phyloP scores from a whole-genome alignment of 2,888 invertebrate species.

The Platerodrilus igneus region DNA sequence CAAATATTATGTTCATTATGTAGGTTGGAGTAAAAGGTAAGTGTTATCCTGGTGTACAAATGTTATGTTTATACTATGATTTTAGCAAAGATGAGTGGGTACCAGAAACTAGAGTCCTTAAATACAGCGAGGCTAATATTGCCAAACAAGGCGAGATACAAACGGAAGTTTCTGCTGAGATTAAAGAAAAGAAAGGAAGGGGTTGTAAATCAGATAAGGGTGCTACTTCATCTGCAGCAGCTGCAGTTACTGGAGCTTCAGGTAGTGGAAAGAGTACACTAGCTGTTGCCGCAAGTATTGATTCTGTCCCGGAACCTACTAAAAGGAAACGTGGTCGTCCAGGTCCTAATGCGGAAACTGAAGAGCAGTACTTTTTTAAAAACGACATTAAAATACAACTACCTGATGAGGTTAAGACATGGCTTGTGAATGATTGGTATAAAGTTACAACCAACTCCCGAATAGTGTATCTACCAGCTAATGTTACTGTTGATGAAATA shows the following conservation, averaged over 20 bases:
- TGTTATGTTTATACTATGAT: conserved; percentile 23
- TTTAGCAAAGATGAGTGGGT: conserved; percentile 89
- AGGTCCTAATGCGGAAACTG: conserved; percentile 76
- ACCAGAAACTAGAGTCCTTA: conserved; percentile 83
- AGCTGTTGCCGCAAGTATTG: conserved; percentile 44
- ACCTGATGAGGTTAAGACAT: conserved; percentile 87
- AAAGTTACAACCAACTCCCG: conserved; percentile 83
- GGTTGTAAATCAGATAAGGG: conserved; percentile 45
- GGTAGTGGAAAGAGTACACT: conserved; percentile 26
- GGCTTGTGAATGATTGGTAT: conserved; percentile 94
- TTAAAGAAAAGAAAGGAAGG: conserved; percentile 58
- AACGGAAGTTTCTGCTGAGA: conserved; percentile 67
- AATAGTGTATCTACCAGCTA: conserved; percentile 76
- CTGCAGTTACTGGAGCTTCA: conserved; percentile 56
- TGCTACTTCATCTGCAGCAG: conserved; percentile 60
- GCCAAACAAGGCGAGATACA: conserved; percentile 83
- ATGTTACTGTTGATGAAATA: conserved; percentile 78
- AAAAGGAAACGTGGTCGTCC: conserved; percentile 61
- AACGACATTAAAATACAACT: conserved; percentile 82
- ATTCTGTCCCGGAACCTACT: conserved; percentile 48
- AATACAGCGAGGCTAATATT: conserved; percentile 84
- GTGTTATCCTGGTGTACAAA: conserved; percentile 31
- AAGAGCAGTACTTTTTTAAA: conserved; percentile 82
- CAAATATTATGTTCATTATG: conserved; percentile 92
- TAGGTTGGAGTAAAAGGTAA: conserved; percentile 98